These are phyloP conservation scores for Ara ararauna DNA, from an alignment of 2,797 vertebrate species.

Conservation along the genomic window DNA sequence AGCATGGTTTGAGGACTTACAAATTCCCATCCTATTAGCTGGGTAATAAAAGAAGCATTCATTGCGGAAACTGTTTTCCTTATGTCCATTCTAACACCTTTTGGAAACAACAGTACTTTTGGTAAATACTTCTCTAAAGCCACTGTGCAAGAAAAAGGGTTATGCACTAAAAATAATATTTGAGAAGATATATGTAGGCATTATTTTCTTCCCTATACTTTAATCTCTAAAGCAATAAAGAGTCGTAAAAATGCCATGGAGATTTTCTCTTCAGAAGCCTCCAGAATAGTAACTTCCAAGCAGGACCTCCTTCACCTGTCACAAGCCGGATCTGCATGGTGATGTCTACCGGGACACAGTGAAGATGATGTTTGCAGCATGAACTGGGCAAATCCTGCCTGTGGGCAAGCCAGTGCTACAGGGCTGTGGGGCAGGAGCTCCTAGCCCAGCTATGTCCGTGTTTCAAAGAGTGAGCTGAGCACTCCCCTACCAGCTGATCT, in stretches of 20 bases:
- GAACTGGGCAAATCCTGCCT: accelerated
- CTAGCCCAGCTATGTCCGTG: neutral
- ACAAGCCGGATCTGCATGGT: neutral
- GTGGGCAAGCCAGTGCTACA: accelerated
- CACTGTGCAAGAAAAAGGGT: neutral
- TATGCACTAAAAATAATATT: neutral
- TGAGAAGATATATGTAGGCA: neutral
- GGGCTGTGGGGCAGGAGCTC: neutral
- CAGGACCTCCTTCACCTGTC: neutral
- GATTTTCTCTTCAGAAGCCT: neutral
- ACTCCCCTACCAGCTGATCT: neutral
- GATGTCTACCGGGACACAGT: accelerated
- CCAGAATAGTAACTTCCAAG: neutral
- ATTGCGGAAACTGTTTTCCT: neutral
- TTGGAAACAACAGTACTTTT: neutral
- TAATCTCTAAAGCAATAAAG: neutral
- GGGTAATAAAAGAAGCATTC: neutral
- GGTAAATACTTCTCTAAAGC: neutral
- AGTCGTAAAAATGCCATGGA: neutral
- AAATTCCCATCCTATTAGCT: neutral
- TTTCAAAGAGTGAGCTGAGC: neutral
- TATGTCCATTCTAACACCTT: neutral
- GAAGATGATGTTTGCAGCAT: neutral
- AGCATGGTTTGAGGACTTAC: neutral
- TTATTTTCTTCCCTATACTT: neutral